Percentiles rank a stretch among this genome's conserved stretches.
phyloP scores from a whole-genome alignment of 2,113 vertebrate genomes.

The Aegithalos caudatus region DNA sequence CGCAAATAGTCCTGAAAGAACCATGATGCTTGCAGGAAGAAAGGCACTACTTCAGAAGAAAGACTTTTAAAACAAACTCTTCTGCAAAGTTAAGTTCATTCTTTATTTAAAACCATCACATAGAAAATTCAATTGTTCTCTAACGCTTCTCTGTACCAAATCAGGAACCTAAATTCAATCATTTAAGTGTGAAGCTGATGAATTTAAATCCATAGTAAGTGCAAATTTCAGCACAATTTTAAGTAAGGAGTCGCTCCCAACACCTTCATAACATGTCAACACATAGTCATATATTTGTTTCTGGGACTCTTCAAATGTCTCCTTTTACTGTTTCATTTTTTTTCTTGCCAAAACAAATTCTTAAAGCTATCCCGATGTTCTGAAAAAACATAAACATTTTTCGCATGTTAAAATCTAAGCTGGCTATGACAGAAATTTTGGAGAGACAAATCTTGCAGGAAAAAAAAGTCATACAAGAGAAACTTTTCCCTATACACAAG shows the following conservation, averaged over 20 bases:
- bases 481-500: not conserved
- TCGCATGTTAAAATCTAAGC: not conserved
- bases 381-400: slow-evolving; percentile 40
- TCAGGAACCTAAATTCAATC: slow-evolving; percentile 34
- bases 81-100: not conserved
- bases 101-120: slow-evolving; percentile 1
- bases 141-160: not conserved
- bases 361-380: not conserved
- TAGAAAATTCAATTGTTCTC: slow-evolving; percentile 55
- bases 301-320: slow-evolving; percentile 65
- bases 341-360: slow-evolving; percentile 58
- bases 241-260: slow-evolving; percentile 58
- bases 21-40: not conserved
- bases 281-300: slow-evolving; percentile 67
- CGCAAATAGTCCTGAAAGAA: not conserved
- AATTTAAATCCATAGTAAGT: slow-evolving; percentile 62
- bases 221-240: slow-evolving; percentile 63
- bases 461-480: not conserved
- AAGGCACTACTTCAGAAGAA: not conserved
- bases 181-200: slow-evolving; percentile 56
- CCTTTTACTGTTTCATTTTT: slow-evolving; percentile 39
- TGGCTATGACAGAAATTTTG: not conserved
- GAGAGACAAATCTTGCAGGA: not conserved
- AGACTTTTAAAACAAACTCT: not conserved
- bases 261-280: slow-evolving; percentile 69